Conservation (phyloP, 1,140 invertebrate species). For the Pomacea maculata region DNA sequence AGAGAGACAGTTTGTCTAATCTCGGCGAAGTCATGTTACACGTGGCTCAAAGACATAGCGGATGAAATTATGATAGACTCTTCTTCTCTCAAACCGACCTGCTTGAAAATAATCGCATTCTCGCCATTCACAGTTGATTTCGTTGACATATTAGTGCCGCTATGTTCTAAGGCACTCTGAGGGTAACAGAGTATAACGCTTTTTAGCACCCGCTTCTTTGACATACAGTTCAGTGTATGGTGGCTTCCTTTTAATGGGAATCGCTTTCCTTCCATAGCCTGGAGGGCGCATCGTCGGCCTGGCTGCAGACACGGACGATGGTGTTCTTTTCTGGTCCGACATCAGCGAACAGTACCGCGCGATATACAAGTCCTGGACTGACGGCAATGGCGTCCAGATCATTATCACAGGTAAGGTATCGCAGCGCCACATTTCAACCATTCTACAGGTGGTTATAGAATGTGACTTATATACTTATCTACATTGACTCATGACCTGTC, state of each 20-base stretch:
- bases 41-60: not conserved
- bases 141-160: not conserved
- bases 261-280: conserved; percentile 24
- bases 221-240: not conserved
- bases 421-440: too few species aligned
- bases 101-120: not conserved
- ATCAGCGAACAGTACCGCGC: conserved; percentile 35
- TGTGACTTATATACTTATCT: too few species aligned
- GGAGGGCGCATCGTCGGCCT: conserved; percentile 45
- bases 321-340: conserved; percentile 50
- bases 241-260: not conserved
- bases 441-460: too few species aligned
- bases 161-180: not conserved
- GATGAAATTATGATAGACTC: not conserved
- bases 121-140: not conserved
- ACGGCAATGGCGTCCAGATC: conserved; percentile 31
- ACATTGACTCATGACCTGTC: too few species aligned
- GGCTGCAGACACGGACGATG: conserved; percentile 40
- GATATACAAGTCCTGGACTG: conserved; percentile 39
- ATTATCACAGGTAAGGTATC: conserved; percentile 37
- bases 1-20: too few species aligned
- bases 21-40: too few species aligned
- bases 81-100: not conserved
- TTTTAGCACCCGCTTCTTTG: not conserved
- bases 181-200: not conserved